Base-by-base conservation (phyloP, 2,797 vertebrate genomes). In the Uromys caudimaculatus region DNA sequence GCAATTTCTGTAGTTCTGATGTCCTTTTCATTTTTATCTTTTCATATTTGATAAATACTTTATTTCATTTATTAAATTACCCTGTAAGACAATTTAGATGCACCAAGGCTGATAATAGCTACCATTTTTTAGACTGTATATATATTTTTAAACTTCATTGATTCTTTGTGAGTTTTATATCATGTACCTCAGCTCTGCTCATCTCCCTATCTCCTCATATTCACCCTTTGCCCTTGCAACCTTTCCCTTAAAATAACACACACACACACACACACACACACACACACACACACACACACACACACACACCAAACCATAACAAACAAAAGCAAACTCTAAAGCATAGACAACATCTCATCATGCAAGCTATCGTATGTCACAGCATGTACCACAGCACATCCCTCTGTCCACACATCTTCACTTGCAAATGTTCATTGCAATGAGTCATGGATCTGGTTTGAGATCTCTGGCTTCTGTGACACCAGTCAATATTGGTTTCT, bases 61-160 rank as follows among this genome's bases (percentile, higher is more conserved):
- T 32, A 91, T 21, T 81, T 85, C 50, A 50, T 82, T 41, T 44
- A 93, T 81, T 67, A 75, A 89, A 93, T 93, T 88, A 19, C 58
- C 73, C 60, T 69, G 32, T 62, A 89, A 2, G 16, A 85, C 41
- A 93, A 56, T 69, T 82, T 84, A 29, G 77, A 92, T 93, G 47
- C 29, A 67, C 73, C 44, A 69, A 81, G n/a, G 6, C 73, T 38
- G 35, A 73, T 76, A 92, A 92, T 1, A 62, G 88, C 64, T 91
- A 77, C n/a, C 50, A 62, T 81, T 96, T 77, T 69, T 38, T 71
- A 71, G 69, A 71, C 3, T 71, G 17, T 21, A 38, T 71, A 19
- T 69, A 3, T 67, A 14, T n/a, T 35, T 21, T 71, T 71, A 38
- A 38, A 71, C 16, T 69, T 69, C 67, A 69, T n/a, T n/a, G 32